These are phyloP conservation scores for Heloderma charlesbogerti DNA, from an alignment of 2,113 vertebrate species.

Conservation along the genomic window DNA sequence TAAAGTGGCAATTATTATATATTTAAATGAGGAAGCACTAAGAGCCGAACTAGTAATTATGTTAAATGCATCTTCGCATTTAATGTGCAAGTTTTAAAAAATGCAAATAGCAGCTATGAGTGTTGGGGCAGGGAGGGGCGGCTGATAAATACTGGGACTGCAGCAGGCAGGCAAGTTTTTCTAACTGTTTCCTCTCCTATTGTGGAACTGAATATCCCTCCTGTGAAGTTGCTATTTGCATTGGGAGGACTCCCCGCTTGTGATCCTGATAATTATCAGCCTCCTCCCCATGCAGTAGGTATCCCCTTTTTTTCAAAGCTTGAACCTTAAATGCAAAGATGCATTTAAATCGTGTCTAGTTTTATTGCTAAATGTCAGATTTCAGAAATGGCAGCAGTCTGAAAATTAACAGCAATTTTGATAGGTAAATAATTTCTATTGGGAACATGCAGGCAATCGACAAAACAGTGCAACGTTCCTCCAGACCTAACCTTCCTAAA, in stretches of 20 bases:
- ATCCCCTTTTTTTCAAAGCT: not conserved
- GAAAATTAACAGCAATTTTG: not conserved
- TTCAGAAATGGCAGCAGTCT: not conserved
- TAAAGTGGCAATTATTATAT: not conserved
- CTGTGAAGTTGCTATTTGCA: not conserved
- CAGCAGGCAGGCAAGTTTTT: not conserved
- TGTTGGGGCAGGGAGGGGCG: rapidly evolving
- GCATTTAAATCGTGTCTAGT: not conserved
- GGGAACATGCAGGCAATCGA: not conserved
- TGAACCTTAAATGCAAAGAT: not conserved
- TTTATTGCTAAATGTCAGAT: not conserved
- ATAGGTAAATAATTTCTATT: not conserved
- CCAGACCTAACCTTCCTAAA: constrained; percentile 2
- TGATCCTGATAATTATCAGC: not conserved
- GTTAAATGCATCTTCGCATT: not conserved
- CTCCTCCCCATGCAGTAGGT: not conserved
- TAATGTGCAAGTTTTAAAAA: not conserved
- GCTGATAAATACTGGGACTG: not conserved
- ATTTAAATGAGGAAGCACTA: not conserved
- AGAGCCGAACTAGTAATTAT: not conserved
- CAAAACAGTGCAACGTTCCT: not conserved
- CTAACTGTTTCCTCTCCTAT: not conserved
- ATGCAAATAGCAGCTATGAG: too few relatives aligned
- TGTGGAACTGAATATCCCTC: not conserved
- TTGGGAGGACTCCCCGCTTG: too few relatives aligned